These are phyloP conservation scores for Sakesphorus luctuosus DNA, from an alignment of 2,113 vertebrate genomes.

Conservation along the genomic window DNA sequence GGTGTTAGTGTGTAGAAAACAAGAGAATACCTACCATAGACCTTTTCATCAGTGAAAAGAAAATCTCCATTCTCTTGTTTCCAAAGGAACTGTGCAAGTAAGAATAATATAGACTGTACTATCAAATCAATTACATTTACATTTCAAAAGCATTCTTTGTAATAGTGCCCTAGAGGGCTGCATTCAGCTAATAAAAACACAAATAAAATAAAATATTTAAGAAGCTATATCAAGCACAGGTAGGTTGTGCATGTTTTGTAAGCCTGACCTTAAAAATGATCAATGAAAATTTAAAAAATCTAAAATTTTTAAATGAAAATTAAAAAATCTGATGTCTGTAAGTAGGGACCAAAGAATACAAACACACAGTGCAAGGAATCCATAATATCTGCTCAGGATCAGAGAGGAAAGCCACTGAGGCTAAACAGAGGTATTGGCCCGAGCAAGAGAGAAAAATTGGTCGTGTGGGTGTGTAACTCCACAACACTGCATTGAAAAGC, in stretches of 20 bases:
- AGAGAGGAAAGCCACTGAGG: neutral
- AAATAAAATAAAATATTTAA: slow-evolving; percentile 56
- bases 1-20: neutral
- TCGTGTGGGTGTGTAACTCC: neutral
- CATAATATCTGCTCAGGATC: neutral
- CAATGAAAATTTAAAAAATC: neutral
- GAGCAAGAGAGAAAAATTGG: neutral
- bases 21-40: neutral
- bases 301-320: neutral
- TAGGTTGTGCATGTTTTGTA: neutral
- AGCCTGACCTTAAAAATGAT: slow-evolving; percentile 22
- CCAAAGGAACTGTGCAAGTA: slow-evolving; percentile 45
- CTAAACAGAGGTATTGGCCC: neutral
- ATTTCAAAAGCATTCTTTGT: slow-evolving; percentile 53
- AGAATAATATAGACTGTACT: slow-evolving; percentile 51
- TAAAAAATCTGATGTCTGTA: neutral
- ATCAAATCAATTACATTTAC: slow-evolving; percentile 71
- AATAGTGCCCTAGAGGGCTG: slow-evolving; percentile 8
- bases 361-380: neutral
- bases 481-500: neutral
- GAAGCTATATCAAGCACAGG: neutral
- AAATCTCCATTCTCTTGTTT: slow-evolving; percentile 50
- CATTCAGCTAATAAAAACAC: slow-evolving; percentile 54
- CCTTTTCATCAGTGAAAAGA: slow-evolving; percentile 40
- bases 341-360: neutral